These are phyloP conservation scores for Cynaeus angustus DNA, from an alignment of 2,888 invertebrate species.

Conservation along the genomic window DNA sequence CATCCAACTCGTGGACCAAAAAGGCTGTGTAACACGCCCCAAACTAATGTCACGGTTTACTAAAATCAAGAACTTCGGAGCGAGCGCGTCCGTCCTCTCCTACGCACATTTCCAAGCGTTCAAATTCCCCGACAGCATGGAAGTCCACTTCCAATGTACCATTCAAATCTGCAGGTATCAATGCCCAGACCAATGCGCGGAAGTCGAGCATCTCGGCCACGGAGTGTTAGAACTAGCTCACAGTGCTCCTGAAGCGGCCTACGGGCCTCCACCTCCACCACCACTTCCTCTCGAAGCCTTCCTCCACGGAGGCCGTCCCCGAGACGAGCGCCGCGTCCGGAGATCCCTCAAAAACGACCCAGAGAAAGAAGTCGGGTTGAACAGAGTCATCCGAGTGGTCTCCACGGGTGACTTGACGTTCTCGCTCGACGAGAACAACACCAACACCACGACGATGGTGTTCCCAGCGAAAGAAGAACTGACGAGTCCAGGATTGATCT, in stretches of 20 bases:
- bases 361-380: slow-evolving; percentile 90
- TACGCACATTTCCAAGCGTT: slow-evolving; percentile 97
- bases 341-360: slow-evolving; percentile 75
- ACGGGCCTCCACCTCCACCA: slow-evolving; percentile 81
- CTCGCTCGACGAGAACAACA: slow-evolving; percentile 80
- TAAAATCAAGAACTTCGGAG: slow-evolving; percentile 96
- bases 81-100: slow-evolving; percentile 91
- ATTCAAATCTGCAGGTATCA: slow-evolving; percentile 95
- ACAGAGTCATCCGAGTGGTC: slow-evolving; percentile 91
- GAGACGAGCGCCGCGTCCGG: slow-evolving; percentile 83
- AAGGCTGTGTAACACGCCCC: slow-evolving; percentile 93
- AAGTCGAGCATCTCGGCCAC: slow-evolving; percentile 65
- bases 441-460: slow-evolving; percentile 77
- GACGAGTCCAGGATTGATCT: slow-evolving; percentile 79
- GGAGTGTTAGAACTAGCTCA: slow-evolving; percentile 64
- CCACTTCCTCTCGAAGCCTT: slow-evolving; percentile 78
- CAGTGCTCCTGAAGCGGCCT: slow-evolving; percentile 74
- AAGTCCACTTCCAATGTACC: slow-evolving; percentile 96
- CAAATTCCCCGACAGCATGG: slow-evolving; percentile 97
- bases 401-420: slow-evolving; percentile 93
- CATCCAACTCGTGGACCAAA: slow-evolving; percentile 93
- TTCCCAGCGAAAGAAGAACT: slow-evolving; percentile 80
- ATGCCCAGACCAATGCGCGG: slow-evolving; percentile 94
- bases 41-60: slow-evolving; percentile 95
- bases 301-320: slow-evolving; percentile 79